These are phyloP conservation scores for Ahaetulla prasina DNA, from an alignment of 2,113 vertebrate genomes.

Conservation along the genomic window DNA sequence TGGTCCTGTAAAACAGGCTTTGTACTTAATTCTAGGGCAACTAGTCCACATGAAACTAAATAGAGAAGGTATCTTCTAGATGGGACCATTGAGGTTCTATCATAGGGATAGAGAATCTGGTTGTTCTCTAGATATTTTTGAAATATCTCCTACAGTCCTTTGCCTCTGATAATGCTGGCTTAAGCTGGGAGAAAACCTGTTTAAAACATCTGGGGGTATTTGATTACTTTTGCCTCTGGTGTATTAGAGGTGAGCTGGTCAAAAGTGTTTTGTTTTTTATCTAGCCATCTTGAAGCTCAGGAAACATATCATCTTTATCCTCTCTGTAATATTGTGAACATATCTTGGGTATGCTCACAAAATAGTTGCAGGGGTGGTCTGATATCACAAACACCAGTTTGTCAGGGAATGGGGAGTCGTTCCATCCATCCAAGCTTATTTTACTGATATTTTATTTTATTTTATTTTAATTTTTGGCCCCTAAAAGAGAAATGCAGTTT, in stretches of 20 bases:
- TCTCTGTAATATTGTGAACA: background rate
- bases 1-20: background rate
- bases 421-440: background rate
- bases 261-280: background rate
- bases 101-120: background rate
- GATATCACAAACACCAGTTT: background rate
- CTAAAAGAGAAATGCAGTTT: background rate
- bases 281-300: background rate
- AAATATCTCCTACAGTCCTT: background rate
- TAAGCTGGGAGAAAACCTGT: background rate
- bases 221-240: background rate
- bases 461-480: too few species aligned
- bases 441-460: background rate
- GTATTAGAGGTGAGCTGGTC: background rate
- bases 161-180: background rate
- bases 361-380: background rate
- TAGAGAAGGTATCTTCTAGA: background rate
- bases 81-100: background rate
- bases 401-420: background rate
- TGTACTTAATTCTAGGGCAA: background rate
- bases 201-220: background rate
- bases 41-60: background rate
- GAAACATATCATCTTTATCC: background rate
- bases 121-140: background rate
- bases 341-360: background rate